Conservation (phyloP, 1,140 invertebrate species). For the Maconellicoccus hirsutus region DNA sequence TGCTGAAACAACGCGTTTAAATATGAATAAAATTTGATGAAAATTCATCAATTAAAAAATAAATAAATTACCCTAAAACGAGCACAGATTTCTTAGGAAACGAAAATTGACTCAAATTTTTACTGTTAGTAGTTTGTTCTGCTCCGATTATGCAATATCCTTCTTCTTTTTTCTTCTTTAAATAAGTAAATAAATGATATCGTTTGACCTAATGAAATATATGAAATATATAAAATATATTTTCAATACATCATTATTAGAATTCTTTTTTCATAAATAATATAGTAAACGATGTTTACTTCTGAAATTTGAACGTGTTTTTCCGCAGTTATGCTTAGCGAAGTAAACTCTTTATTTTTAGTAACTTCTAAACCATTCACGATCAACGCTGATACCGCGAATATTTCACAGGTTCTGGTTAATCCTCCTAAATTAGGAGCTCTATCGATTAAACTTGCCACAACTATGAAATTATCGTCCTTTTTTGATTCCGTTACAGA, state of each 20-base stretch:
- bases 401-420: conserved; percentile 83
- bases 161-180: conserved; percentile 52
- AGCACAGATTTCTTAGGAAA: conserved; percentile 74
- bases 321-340: conserved; percentile 79
- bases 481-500: neutral
- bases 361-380: conserved; percentile 54
- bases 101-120: conserved; percentile 52
- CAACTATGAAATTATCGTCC: conserved; percentile 47
- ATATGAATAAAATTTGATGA: neutral
- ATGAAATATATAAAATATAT: too few relatives aligned
- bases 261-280: too few relatives aligned
- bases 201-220: conserved; percentile 45
- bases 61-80: conserved; percentile 61
- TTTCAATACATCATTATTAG: neutral
- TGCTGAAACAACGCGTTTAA: conserved; percentile 43
- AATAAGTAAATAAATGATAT: conserved; percentile 47
- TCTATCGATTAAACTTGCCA: conserved; percentile 75
- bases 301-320: conserved; percentile 74
- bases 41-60: neutral
- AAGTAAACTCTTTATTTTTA: conserved; percentile 70
- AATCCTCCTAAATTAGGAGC: conserved; percentile 82
- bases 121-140: conserved; percentile 81
- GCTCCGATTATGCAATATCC: conserved; percentile 74
- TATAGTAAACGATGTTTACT: conserved; percentile 36
- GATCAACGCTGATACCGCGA: conserved; percentile 63